Evolutionary conservation across 2,888 invertebrate species (phyloP), one percentile per base, ranked within the genome.

Genomic region (Sphecodes monilicornis): DNA sequence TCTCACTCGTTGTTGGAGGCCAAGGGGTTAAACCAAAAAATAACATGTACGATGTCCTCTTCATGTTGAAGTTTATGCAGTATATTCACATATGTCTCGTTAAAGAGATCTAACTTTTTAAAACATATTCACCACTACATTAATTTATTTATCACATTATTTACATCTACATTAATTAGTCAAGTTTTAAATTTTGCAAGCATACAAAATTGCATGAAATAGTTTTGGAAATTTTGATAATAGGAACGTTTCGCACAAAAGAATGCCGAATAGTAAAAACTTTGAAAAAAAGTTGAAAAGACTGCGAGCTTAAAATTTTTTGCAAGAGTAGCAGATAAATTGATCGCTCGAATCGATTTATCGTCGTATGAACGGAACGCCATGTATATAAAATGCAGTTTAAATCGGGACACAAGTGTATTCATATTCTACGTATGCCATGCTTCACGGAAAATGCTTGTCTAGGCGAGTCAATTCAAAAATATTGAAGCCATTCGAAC

Each of bases 401-500:
- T 50, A 54, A 54, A 54, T n/a, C n/a, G 54, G 10, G 22, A 3
- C n/a, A 11, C 54, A 50, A 54, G 10, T 54, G 11, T 54, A 54
- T 54, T 54, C n/a, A n/a, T 54, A 54, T 54, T 54, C 54, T 54
- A 54, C 10, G 54, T n/a, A 11, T n/a, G n/a, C n/a, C n/a, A n/a
- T n/a, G 11, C 54, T n/a, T n/a, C 54, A n/a, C n/a, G 54, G n/a
- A 3, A 54, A 54, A 54, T 54, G 54, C n/a, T 54, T 54, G 10
- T 54, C 54, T 54, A 54, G n/a, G 54, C 54, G 54, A n/a, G n/a
- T 54, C 50, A 3, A 54, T 10, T 54, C 10, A 54, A 54, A 54
- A 54, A 11, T 54, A 54, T 54, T n/a, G n/a, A 54, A 54, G n/a
- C n/a, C 54, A 54, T 54, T 54, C 54, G n/a, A 54, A 54, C 54